Evolutionary conservation across 2,113 vertebrate genomes (phyloP).

Genomic region (Drymodes brunneopygia): DNA sequence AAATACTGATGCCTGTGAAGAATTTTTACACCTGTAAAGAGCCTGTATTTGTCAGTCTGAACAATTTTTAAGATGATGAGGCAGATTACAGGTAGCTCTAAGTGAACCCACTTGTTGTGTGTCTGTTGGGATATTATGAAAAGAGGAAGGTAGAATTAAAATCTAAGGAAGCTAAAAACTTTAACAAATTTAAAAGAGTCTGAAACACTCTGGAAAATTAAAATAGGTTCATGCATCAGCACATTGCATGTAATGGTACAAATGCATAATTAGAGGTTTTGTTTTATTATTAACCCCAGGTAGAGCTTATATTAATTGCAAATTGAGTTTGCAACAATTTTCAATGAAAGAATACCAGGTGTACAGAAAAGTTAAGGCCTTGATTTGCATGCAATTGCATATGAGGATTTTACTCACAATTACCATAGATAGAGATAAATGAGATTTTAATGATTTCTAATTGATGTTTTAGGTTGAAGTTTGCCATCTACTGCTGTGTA

Average conservation of each 20-base stretch:
- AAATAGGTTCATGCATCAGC: not conserved
- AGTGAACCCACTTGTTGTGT: not conserved
- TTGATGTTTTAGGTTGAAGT: not conserved
- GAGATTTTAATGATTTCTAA: not conserved
- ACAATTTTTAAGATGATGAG: not conserved
- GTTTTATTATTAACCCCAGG: not conserved
- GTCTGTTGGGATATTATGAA: not conserved
- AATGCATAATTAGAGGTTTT: not conserved
- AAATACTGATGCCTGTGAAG: not conserved
- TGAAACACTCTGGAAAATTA: not conserved
- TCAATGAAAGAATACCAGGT: not conserved
- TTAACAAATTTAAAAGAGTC: not conserved
- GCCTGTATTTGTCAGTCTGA: not conserved
- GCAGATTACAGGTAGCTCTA: not conserved
- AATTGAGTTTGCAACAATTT: not conserved
- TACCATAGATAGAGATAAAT: not conserved
- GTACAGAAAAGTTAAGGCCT: not conserved
- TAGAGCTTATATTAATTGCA: not conserved
- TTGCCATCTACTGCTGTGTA: not conserved
- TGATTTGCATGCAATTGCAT: not conserved
- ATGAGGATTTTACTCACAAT: not conserved
- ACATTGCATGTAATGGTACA: not conserved
- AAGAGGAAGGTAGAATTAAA: not conserved
- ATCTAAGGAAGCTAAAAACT: not conserved
- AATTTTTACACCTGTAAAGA: not conserved